These are phyloP conservation scores for Phalacrocorax carbo DNA, from an alignment of 2,113 vertebrate species.

Conservation along the genomic window DNA sequence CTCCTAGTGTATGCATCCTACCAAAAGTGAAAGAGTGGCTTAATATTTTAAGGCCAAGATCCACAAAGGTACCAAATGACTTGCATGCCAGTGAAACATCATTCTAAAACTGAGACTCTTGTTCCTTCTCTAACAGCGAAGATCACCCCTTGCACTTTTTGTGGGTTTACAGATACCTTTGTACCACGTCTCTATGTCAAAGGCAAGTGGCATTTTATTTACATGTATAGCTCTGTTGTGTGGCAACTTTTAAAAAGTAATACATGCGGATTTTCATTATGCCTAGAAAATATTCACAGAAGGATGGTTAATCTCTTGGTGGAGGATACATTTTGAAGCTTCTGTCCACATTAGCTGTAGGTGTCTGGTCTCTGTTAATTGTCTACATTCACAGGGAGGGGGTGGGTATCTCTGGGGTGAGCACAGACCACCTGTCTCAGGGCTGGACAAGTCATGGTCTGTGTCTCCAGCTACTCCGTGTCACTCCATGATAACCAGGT, in stretches of 20 bases:
- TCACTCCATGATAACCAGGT: neutral
- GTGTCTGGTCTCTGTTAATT: neutral
- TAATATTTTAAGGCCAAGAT: neutral
- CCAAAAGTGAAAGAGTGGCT: neutral
- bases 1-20: neutral
- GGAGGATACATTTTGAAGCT: neutral
- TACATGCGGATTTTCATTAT: neutral
- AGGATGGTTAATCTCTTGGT: neutral
- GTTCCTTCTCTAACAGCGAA: neutral
- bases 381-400: neutral
- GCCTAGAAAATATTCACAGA: neutral
- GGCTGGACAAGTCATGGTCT: neutral
- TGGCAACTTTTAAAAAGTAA: neutral
- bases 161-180: neutral
- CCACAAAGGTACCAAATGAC: neutral
- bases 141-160: neutral
- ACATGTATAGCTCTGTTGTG: neutral
- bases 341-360: neutral
- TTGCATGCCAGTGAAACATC: neutral
- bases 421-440: neutral
- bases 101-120: neutral
- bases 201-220: neutral
- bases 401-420: neutral
- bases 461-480: neutral
- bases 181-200: neutral